These are phyloP conservation scores for Gallinago media DNA, from an alignment of 2,113 vertebrate species.

Conservation along the genomic window DNA sequence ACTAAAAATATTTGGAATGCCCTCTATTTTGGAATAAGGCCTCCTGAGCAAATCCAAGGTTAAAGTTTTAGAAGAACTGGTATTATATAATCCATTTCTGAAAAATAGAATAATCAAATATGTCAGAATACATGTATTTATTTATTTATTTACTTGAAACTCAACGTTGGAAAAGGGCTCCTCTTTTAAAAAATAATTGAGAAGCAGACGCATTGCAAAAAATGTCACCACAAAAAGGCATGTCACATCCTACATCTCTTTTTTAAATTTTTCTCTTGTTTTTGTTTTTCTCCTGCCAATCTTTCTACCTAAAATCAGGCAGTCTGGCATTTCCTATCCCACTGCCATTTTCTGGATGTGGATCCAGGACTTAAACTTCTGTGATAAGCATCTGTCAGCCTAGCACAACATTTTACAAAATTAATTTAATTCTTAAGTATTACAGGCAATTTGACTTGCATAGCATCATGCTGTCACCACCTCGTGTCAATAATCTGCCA, in stretches of 20 bases:
- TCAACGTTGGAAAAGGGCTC: not conserved
- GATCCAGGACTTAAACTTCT: not conserved
- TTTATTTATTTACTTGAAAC: not conserved
- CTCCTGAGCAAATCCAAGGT: not conserved
- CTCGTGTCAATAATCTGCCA: not conserved
- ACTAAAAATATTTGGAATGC: not conserved
- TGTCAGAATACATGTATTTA: not conserved
- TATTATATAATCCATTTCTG: not conserved
- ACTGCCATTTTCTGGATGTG: not conserved
- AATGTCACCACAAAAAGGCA: not conserved
- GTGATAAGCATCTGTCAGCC: conserved; percentile 5
- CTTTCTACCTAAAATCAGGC: not conserved
- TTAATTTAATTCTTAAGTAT: not conserved
- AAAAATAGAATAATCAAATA: not conserved
- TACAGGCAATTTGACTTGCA: not conserved
- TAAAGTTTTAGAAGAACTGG: not conserved
- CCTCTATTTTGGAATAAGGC: not conserved
- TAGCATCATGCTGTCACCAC: not conserved
- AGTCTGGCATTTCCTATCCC: not conserved
- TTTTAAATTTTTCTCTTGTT: not conserved
- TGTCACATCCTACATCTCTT: not conserved
- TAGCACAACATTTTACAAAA: not conserved
- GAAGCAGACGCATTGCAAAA: not conserved
- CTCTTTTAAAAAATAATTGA: not conserved
- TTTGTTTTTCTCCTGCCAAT: not conserved